phyloP scores from a whole-genome alignment of 2,113 vertebrate genomes.

The Hippoglossus stenolepis region DNA sequence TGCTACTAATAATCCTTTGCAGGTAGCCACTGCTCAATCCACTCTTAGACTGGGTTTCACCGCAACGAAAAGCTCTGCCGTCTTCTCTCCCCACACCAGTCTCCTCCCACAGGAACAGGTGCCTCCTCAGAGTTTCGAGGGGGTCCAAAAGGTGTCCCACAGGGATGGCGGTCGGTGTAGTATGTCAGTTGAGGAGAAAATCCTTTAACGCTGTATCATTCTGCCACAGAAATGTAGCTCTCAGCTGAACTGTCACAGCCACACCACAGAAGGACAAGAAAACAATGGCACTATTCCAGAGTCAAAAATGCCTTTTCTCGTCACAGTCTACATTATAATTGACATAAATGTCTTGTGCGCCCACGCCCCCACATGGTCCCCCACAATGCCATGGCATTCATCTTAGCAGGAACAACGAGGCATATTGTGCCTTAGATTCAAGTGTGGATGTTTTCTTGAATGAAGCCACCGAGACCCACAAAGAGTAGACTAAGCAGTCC shows the following conservation, averaged over 20 bases:
- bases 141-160: slow-evolving; percentile 50
- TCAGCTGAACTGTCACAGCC: slow-evolving; percentile 33
- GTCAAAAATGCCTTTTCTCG: slow-evolving; percentile 54
- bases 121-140: slow-evolving; percentile 37
- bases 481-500: slow-evolving; percentile 30
- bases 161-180: slow-evolving; percentile 44
- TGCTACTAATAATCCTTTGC: slow-evolving; percentile 1
- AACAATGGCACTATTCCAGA: slow-evolving; percentile 49
- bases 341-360: slow-evolving; percentile 59
- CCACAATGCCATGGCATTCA: slow-evolving; percentile 73
- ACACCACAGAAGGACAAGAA: slow-evolving; percentile 33
- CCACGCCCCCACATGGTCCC: slow-evolving; percentile 64
- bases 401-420: slow-evolving; percentile 66
- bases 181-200: slow-evolving; percentile 60
- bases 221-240: slow-evolving; percentile 41
- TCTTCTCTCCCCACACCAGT: background rate
- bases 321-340: slow-evolving; percentile 58
- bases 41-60: background rate
- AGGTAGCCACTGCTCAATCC: slow-evolving; percentile 25
- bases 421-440: slow-evolving; percentile 61
- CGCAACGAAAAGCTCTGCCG: slow-evolving; percentile 6
- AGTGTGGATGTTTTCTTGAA: slow-evolving; percentile 53
- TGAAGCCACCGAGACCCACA: slow-evolving; percentile 42
- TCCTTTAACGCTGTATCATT: slow-evolving; percentile 2
- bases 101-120: slow-evolving; percentile 69